phyloP scores from a whole-genome alignment of 2,888 invertebrate genomes.

The Lasioglossum malachurum region DNA sequence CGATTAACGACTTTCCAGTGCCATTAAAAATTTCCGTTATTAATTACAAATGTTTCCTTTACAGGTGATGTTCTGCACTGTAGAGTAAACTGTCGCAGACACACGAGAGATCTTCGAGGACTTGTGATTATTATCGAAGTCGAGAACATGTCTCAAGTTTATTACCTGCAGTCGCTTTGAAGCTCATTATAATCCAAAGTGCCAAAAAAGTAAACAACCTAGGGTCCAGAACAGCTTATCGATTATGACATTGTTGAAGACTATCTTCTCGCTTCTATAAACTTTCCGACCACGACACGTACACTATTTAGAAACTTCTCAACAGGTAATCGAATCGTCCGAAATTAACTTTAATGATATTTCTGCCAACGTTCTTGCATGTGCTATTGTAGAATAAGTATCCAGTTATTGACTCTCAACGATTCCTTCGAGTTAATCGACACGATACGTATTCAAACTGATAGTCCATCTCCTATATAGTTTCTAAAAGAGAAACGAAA shows the following conservation, averaged over 20 bases:
- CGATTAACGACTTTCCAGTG: too few relatives aligned
- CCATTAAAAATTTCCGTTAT: too few relatives aligned
- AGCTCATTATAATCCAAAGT: conserved; percentile 60
- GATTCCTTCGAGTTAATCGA: conserved; percentile 17
- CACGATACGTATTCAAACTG: conserved; percentile 25
- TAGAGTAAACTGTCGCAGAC: conserved; percentile 90
- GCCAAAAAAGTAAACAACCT: conserved; percentile 60
- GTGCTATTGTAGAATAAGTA: conserved; percentile 55
- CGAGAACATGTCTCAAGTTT: conserved; percentile 80
- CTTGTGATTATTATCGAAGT: conserved; percentile 90
- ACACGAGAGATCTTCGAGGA: conserved; percentile 91
- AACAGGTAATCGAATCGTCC: conserved; percentile 50
- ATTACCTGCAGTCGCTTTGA: conserved; percentile 77
- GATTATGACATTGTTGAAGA: conserved; percentile 44
- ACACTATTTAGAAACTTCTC: conserved; percentile 35
- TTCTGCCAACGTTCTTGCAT: conserved; percentile 61
- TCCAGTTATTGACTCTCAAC: conserved; percentile 29
- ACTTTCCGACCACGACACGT: conserved; percentile 40
- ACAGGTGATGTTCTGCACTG: conserved; percentile 88
- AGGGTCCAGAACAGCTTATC: conserved; percentile 65
- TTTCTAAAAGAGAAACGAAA: conserved; percentile 5
- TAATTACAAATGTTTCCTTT: conserved; percentile 35
- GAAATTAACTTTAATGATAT: conserved; percentile 44
- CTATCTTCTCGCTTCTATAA: conserved; percentile 43
- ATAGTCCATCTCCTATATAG: conserved; percentile 36